A percentile compares a stretch with the other conserved stretches of the same genome.
These are phyloP conservation scores for Zeus faber DNA, from an alignment of 2,113 vertebrate species.

Conservation along the genomic window DNA sequence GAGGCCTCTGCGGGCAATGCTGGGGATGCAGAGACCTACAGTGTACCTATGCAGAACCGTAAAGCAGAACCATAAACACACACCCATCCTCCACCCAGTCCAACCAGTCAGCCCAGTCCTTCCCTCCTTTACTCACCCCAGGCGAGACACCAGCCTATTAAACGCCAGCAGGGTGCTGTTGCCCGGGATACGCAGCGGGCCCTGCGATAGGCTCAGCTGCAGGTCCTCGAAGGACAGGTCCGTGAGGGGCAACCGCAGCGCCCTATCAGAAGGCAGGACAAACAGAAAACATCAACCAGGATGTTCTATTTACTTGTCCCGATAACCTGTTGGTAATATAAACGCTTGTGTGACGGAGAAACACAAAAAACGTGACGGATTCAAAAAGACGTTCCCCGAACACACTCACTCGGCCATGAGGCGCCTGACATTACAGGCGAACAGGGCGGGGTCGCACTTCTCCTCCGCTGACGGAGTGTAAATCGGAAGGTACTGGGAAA, in stretches of 20 bases:
- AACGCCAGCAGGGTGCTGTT: conserved; percentile 86
- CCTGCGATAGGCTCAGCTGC: conserved; percentile 83
- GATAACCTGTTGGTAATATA: too few species aligned
- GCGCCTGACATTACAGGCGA: conserved; percentile 86
- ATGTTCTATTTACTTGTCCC: too few species aligned
- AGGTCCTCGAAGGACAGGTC: conserved; percentile 93
- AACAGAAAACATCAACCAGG: background rate
- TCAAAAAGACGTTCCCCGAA: too few species aligned
- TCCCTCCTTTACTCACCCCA: conserved; percentile 77
- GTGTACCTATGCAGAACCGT: too few species aligned
- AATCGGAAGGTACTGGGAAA: conserved; percentile 84
- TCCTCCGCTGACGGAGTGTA: conserved; percentile 89
- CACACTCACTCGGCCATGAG: conserved; percentile 91
- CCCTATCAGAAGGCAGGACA: conserved; percentile 68
- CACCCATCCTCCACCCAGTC: background rate
- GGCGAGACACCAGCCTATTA: conserved; percentile 81
- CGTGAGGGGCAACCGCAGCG: conserved; percentile 81
- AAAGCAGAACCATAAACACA: too few species aligned
- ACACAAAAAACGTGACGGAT: too few species aligned
- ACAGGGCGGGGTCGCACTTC: conserved; percentile 83
- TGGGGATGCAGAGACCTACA: too few species aligned
- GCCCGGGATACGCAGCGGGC: conserved; percentile 81
- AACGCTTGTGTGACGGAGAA: too few species aligned
- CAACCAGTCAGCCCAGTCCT: conserved; percentile 18
- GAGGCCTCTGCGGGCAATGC: too few species aligned